Percentiles rank a stretch among this genome's conserved stretches.
Evolutionary conservation across 2,797 vertebrate species (phyloP).

Genomic region (Lagorchestes hirsutus): DNA sequence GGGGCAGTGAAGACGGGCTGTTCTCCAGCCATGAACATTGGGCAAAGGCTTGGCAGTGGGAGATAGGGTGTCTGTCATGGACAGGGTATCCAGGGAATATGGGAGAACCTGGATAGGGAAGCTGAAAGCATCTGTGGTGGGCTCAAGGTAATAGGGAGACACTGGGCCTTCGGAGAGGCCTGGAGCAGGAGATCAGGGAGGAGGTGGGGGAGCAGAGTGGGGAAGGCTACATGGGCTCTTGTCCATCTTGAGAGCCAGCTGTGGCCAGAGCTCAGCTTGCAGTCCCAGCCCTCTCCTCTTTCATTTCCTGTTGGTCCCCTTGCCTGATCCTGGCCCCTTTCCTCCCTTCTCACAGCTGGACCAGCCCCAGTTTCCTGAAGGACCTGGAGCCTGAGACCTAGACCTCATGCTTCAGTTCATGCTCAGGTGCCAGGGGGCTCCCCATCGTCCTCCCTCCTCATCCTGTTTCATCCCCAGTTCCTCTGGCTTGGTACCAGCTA

Average conservation of each 20-base stretch:
- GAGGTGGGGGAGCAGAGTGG: too few relatives aligned
- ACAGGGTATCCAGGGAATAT: not conserved
- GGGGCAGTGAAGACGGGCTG: not conserved
- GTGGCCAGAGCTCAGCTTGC: not conserved
- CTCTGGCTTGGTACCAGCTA: not conserved
- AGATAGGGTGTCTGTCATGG: not conserved
- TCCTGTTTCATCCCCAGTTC: not conserved
- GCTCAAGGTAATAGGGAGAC: not conserved
- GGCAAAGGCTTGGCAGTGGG: not conserved
- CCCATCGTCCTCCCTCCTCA: not conserved
- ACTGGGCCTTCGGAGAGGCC: not conserved
- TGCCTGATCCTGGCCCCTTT: not conserved
- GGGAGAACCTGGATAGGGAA: not conserved
- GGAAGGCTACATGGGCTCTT: not conserved
- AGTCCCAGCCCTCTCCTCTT: fast-evolving
- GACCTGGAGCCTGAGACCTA: too few relatives aligned
- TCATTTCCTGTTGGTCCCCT: not conserved
- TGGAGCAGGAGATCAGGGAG: too few relatives aligned
- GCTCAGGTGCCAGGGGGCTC: not conserved
- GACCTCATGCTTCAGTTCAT: too few relatives aligned
- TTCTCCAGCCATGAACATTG: not conserved
- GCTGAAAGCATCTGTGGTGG: not conserved
- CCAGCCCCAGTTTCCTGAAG: not conserved
- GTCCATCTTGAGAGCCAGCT: not conserved
- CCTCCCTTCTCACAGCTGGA: not conserved